Percentiles rank a stretch among this genome's conserved stretches.
Evolutionary conservation across 2,113 vertebrate genomes (phyloP).

Genomic region (Odocoileus hemionus): DNA sequence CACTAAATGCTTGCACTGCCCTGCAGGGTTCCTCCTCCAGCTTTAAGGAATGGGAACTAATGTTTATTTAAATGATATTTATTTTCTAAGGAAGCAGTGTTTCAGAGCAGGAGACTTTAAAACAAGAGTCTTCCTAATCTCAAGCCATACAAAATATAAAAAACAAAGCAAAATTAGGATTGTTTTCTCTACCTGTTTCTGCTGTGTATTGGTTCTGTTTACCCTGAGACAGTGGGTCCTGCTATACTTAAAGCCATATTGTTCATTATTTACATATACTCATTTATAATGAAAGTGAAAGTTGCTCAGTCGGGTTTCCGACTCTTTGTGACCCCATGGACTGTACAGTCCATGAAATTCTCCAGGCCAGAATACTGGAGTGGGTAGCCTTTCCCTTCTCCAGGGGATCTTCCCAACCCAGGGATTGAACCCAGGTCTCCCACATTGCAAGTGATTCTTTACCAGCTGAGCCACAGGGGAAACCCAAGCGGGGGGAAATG

Average conservation of each 20-base stretch:
- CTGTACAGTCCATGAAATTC: neutral
- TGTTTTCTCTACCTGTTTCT: neutral
- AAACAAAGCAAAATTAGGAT: neutral
- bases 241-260: neutral
- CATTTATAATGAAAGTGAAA: neutral
- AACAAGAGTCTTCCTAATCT: neutral
- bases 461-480: neutral
- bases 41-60: neutral
- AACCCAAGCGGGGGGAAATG: neutral
- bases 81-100: neutral
- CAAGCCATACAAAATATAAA: neutral
- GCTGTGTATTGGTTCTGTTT: neutral
- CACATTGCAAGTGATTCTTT: neutral
- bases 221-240: neutral
- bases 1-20: neutral
- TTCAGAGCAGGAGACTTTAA: neutral
- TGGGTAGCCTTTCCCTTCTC: neutral
- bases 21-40: neutral
- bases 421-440: neutral
- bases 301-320: rapidly evolving
- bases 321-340: neutral
- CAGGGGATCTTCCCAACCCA: neutral
- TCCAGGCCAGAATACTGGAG: neutral
- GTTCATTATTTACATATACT: neutral
- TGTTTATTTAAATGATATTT: neutral